These are phyloP conservation scores for Platycnemis pennipes DNA, from an alignment of 2,888 invertebrate species.

Conservation along the genomic window DNA sequence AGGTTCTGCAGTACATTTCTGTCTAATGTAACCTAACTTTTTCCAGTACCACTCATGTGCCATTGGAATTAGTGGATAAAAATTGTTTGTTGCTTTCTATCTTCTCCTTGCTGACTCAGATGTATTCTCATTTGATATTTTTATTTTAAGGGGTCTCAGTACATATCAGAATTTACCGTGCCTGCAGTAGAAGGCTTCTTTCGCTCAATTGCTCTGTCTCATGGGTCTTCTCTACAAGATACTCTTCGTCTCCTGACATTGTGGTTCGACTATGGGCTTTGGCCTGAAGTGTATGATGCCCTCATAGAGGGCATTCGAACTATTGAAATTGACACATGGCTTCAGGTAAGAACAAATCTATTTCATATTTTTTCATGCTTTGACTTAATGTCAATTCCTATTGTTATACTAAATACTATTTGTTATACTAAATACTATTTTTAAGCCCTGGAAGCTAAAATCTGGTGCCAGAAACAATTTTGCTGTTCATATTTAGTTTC, in stretches of 20 bases:
- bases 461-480: no score
- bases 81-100: no score
- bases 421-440: no score
- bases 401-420: no score
- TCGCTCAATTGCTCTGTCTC: constrained; percentile 94
- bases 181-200: constrained; percentile 98
- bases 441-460: no score
- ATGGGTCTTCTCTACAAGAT: constrained; percentile 96
- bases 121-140: not conserved
- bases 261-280: constrained; percentile 99
- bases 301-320: constrained; percentile 94
- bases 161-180: constrained; percentile 90
- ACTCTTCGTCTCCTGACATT: constrained; percentile 96
- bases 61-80: no score
- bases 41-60: no score
- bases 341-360: constrained; percentile 83
- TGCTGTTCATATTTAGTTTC: no score
- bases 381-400: no score
- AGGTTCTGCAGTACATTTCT: no score
- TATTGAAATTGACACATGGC: constrained; percentile 98
- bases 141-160: constrained; percentile 77
- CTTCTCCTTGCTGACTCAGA: no score
- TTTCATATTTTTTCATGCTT: not conserved
- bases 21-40: no score
- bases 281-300: constrained; percentile 95